Evolutionary conservation across 2,797 vertebrate species (phyloP).

Genomic region (Merluccius polli): DNA sequence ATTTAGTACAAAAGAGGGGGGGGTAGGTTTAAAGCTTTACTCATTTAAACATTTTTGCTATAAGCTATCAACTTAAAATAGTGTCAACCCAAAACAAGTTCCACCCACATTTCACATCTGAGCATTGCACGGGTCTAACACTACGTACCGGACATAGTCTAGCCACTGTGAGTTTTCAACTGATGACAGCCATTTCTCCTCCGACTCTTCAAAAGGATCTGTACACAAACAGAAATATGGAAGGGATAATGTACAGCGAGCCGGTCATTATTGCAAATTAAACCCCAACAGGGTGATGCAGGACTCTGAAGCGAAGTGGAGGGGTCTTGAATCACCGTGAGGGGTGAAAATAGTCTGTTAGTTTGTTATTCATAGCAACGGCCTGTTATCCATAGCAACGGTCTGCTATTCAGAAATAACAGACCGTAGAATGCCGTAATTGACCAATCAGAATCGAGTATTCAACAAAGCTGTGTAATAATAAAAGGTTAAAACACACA

Average conservation of each 20-base stretch:
- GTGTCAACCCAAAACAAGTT: background rate
- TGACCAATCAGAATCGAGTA: too few species aligned
- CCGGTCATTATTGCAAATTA: too few species aligned
- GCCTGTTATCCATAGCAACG: too few species aligned
- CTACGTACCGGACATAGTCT: constrained; percentile 86
- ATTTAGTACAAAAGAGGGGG: too few species aligned
- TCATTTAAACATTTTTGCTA: background rate
- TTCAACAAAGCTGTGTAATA: constrained; percentile 23
- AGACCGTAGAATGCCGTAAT: too few species aligned
- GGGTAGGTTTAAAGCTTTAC: background rate
- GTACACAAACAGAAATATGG: constrained; percentile 33
- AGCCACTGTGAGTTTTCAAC: constrained; percentile 91
- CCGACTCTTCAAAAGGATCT: constrained; percentile 94
- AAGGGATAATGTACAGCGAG: too few species aligned
- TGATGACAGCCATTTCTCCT: constrained; percentile 91
- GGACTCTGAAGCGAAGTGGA: too few species aligned
- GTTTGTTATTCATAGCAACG: too few species aligned
- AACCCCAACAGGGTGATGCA: too few species aligned
- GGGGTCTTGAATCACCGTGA: too few species aligned
- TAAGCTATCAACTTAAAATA: background rate
- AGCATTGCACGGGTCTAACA: background rate
- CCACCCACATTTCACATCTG: background rate
- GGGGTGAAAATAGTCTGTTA: too few species aligned
- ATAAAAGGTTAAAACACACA: background rate
- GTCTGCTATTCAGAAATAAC: too few species aligned